Evolutionary conservation across 2,797 vertebrate genomes (phyloP), one percentile per base, ranked within the genome.

Genomic region (Austrolebias charrua): DNA sequence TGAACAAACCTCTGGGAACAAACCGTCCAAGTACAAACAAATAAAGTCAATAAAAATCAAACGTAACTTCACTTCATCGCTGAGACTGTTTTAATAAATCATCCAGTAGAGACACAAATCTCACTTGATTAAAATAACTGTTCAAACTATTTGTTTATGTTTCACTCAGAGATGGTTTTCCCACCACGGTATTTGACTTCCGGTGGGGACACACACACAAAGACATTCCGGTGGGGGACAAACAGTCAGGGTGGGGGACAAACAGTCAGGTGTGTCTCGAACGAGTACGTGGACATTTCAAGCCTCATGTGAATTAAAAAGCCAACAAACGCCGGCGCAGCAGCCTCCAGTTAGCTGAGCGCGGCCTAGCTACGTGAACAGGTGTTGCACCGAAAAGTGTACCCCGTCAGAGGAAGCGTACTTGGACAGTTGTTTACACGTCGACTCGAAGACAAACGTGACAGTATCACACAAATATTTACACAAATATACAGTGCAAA

Each of bases 341-440:
- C 12, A 31, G 20, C 29, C 1, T 19, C 40, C 24, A 18, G 6
- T 5, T 20, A 50, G 50, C 42, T 33, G 47, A 45, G n/a, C 16
- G 19, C 75, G 77, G 74, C 77, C 47, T 51, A 51, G 66, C 61
- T 65, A 60, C 49, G 49, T 28, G 63, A 20, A 5, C 33, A 24
- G 45, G 19, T 48, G 46, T 48, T 48, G 18, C 20, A 19, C 10
- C 10, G 19, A 48, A 20, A 48, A 20, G 20, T 0, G 46, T 20
- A 48, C 46, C 18, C 11, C n/a, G 46, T 5, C 46, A 13, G 2
- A 11, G 38, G 38, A 48, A 18, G 18, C 46, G 10, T 19, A 20
- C 4, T 48, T 11, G 18, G 19, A 10, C 46, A 48, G 46, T 12
- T 20, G 18, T 12, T 48, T 20, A 2, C 44, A 8, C 8, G n/a